phyloP scores from a whole-genome alignment of 2,797 vertebrate genomes.

The Hybognathus amarus region DNA sequence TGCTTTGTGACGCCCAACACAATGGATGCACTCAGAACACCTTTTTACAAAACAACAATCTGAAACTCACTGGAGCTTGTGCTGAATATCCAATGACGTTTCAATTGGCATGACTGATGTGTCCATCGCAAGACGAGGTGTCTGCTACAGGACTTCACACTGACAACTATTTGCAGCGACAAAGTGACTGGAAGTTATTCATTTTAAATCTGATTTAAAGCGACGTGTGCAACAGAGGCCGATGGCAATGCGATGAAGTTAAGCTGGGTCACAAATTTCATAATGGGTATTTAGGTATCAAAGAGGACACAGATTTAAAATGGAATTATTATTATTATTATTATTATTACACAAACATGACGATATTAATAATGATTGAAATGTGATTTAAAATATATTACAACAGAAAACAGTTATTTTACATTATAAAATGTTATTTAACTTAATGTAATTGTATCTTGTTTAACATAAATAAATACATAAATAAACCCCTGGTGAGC shows the following conservation, averaged over 20 bases:
- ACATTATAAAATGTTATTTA: no score
- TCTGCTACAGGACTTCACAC: neutral
- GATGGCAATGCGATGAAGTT: neutral
- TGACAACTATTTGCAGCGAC: constrained; percentile 1
- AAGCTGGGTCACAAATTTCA: neutral
- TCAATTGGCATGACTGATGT: neutral
- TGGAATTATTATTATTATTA: neutral
- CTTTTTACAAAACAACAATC: neutral
- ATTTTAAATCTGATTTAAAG: constrained; percentile 6
- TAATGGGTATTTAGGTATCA: no score
- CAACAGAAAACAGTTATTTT: no score
- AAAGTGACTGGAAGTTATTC: neutral
- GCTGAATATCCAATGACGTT: neutral
- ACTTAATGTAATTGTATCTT: no score
- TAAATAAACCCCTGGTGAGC: no score
- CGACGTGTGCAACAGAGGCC: neutral
- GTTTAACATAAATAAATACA: no score
- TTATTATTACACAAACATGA: no score
- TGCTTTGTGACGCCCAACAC: constrained; percentile 16
- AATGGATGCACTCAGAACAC: constrained; percentile 11
- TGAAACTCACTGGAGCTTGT: neutral
- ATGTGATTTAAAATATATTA: no score
- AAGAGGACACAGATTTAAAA: no score
- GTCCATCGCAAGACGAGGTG: neutral
- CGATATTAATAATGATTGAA: no score